These are phyloP conservation scores for Oreochromis aureus DNA, from an alignment of 2,113 vertebrate species.

Conservation along the genomic window DNA sequence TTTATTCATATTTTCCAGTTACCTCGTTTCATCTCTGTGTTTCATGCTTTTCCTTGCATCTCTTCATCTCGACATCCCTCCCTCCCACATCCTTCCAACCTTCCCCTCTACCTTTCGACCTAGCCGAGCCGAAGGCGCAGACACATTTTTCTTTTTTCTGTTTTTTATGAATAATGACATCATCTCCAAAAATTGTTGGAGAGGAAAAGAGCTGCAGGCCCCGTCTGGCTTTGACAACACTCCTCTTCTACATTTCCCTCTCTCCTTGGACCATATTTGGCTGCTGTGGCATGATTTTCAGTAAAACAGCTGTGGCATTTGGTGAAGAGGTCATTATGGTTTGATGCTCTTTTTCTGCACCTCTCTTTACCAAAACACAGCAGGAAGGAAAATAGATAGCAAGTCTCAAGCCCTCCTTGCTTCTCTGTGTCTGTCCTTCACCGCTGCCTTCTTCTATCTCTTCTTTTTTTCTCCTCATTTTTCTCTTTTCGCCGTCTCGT, in stretches of 20 bases:
- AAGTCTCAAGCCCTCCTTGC: neutral
- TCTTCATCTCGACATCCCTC: neutral
- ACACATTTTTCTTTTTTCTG: conserved; percentile 39
- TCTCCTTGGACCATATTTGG: conserved; percentile 27
- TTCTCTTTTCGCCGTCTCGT: neutral
- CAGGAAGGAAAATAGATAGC: neutral
- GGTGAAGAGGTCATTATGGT: conserved; percentile 27
- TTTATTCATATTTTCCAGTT: neutral
- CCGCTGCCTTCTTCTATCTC: neutral
- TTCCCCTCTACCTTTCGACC: neutral
- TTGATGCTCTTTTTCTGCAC: neutral
- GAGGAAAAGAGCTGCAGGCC: conserved; percentile 52
- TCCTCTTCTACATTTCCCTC: conserved; percentile 8
- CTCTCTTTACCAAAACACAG: neutral
- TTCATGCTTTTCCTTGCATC: neutral
- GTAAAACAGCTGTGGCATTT: conserved; percentile 8
- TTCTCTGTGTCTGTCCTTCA: neutral
- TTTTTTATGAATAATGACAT: conserved; percentile 57
- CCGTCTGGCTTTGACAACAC: conserved; percentile 51
- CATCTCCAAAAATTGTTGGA: conserved; percentile 59
- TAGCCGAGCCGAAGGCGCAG: conserved; percentile 27
- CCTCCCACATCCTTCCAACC: neutral
- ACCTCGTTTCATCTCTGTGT: neutral
- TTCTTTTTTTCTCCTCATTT: neutral
- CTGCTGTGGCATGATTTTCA: neutral